Evolutionary conservation across 2,797 vertebrate species (phyloP), one percentile per base, ranked within the genome.

Genomic region (Eleutherodactylus coqui): DNA sequence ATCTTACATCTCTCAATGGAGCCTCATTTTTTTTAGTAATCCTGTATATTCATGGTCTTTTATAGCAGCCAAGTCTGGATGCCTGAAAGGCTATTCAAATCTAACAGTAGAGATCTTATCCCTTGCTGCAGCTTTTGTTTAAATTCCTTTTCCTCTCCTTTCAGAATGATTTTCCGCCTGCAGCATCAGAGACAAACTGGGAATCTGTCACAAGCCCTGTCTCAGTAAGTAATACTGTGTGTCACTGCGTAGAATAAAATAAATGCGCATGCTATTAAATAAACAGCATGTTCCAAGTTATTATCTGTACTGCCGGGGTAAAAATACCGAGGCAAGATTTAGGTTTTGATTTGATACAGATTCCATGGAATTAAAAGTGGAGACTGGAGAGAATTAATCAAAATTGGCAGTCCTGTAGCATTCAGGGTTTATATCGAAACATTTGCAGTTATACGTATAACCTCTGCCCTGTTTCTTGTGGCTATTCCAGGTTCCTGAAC

Each of bases 101-200:
- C 55, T 49, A 81, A 75, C 84, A 80, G 84, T 80, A 80, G 34
- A 86, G 84, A 86, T 86, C 53, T 75, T 79, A 79, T 80, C 49
- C 69, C 51, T 60, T 17, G 76, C 49, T 24, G 41, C 67, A 45
- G 53, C 79, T 60, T 58, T 86, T 58, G 41, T 81, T 60, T 81
- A 58, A 88, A 3, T 86, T 81, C 62, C 69, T 89, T 87, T 91
- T 88, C 90, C 84, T 90, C 79, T 86, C 73, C 86, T 91, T 88
- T 91, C 92, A 98, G 97, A 93, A 95, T 87, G 95, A 96, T 90
- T 93, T 95, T 87, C 93, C 94, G 86, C 92, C 94, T n/a, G 92
- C 94, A 86, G 93, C 92, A 62, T 96, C 95, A 82, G 94, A 95
- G 89, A 95, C 93, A 90, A 97, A 97, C 91, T 97, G 96, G 96